These are phyloP conservation scores for Megaleporinus macrocephalus DNA, from an alignment of 2,113 vertebrate genomes.

Conservation along the genomic window DNA sequence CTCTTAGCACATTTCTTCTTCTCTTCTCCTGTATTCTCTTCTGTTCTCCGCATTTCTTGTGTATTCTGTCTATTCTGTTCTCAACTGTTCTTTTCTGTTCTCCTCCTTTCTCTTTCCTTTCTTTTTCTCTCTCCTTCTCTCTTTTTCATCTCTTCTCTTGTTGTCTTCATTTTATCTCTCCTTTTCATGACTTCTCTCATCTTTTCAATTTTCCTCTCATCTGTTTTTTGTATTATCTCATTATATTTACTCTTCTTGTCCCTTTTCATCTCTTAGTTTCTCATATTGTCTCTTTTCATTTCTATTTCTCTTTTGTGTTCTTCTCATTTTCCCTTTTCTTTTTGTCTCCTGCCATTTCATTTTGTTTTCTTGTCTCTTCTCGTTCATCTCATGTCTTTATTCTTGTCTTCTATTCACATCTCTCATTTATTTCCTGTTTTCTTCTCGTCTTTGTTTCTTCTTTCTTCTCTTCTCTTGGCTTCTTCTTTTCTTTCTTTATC, in stretches of 20 bases:
- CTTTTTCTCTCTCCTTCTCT: background rate
- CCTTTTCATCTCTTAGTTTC: no score
- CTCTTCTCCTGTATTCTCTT: background rate
- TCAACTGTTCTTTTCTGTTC: background rate
- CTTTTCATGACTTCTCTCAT: no score
- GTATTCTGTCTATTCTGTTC: background rate
- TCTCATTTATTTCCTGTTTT: background rate
- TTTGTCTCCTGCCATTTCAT: background rate
- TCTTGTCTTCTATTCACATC: no score
- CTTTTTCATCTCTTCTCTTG: no score
- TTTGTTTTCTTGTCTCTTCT: background rate
- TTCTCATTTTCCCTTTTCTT: background rate
- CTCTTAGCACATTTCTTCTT: background rate
- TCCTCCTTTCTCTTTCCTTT: background rate
- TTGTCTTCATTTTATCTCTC: no score
- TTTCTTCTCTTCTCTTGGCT: background rate
- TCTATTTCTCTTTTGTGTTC: background rate
- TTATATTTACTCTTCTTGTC: no score
- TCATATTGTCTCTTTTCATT: no score
- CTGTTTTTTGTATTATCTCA: no score
- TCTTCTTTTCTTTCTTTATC: no score
- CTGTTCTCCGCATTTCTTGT: no score
- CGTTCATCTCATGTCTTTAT: no score
- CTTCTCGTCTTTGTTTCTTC: background rate
- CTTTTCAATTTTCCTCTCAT: no score